Evolutionary conservation across 2,797 vertebrate genomes (phyloP).

Genomic region (Tokudaia muenninki): DNA sequence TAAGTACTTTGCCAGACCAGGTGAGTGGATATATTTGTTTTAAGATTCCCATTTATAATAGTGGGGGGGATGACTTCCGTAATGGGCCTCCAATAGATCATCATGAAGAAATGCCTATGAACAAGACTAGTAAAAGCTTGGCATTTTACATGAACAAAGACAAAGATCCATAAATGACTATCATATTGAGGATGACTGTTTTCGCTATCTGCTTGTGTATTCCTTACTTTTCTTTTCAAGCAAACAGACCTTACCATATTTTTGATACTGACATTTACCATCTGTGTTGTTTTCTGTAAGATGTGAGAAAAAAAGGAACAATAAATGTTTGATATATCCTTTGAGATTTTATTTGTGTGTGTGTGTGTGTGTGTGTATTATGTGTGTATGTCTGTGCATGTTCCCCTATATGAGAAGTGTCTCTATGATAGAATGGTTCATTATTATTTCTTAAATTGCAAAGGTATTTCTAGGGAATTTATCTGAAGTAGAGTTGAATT

Average conservation of each 20-base stretch:
- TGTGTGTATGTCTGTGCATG: background rate
- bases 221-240: background rate
- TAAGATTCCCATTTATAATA: background rate
- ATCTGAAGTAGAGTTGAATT: slow-evolving; percentile 73
- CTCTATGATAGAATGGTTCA: slow-evolving; percentile 71
- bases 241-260: background rate
- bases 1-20: background rate
- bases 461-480: slow-evolving; percentile 81
- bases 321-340: slow-evolving; percentile 51
- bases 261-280: slow-evolving; percentile 16
- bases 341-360: background rate
- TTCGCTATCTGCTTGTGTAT: background rate
- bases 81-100: background rate
- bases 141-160: background rate
- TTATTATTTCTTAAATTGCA: slow-evolving; percentile 81
- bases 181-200: background rate
- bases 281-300: slow-evolving; percentile 37
- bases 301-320: slow-evolving; percentile 63
- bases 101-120: background rate
- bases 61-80: background rate
- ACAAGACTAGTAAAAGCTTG: background rate
- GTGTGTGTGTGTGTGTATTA: background rate
- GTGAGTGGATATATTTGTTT: background rate
- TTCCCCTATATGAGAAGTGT: background rate
- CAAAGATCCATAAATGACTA: background rate